Evolutionary conservation across 2,113 vertebrate genomes (phyloP).

Genomic region (Pollimyrus isidori): DNA sequence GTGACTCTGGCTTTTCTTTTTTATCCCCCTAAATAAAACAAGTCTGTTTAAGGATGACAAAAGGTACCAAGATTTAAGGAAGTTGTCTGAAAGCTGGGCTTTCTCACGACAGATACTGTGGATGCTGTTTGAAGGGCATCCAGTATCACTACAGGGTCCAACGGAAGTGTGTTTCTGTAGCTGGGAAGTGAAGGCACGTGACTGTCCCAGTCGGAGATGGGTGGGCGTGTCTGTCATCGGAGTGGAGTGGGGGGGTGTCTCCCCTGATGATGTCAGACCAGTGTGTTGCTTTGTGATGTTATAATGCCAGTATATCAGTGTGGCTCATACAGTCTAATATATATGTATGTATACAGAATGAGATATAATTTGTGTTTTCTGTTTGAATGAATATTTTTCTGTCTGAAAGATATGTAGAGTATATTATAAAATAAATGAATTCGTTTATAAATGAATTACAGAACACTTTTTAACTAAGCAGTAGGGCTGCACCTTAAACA

Average conservation of each 20-base stretch:
- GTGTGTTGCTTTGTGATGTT: not conserved
- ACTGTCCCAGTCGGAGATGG: no score
- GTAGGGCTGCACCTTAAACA: not conserved
- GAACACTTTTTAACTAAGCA: not conserved
- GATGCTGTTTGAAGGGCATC: not conserved
- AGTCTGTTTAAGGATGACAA: not conserved
- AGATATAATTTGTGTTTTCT: not conserved
- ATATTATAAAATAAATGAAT: slow-evolving; percentile 23
- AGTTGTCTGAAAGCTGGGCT: not conserved
- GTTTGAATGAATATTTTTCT: slow-evolving; percentile 14
- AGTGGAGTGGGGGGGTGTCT: not conserved
- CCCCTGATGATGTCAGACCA: not conserved
- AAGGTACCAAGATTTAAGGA: not conserved
- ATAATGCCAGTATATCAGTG: slow-evolving; percentile 1
- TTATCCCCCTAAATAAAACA: not conserved
- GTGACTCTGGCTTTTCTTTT: not conserved
- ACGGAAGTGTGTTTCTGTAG: not conserved
- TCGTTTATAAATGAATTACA: slow-evolving; percentile 6
- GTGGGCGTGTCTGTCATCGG: not conserved
- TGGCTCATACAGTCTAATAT: not conserved
- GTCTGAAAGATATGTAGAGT: slow-evolving; percentile 18
- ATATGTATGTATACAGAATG: slow-evolving; percentile 8
- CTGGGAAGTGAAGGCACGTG: not conserved
- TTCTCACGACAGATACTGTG: not conserved
- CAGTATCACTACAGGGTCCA: not conserved